Evolutionary conservation across 2,797 vertebrate genomes (phyloP), one percentile per base, ranked within the genome.

Genomic region (Nannoperca australis): DNA sequence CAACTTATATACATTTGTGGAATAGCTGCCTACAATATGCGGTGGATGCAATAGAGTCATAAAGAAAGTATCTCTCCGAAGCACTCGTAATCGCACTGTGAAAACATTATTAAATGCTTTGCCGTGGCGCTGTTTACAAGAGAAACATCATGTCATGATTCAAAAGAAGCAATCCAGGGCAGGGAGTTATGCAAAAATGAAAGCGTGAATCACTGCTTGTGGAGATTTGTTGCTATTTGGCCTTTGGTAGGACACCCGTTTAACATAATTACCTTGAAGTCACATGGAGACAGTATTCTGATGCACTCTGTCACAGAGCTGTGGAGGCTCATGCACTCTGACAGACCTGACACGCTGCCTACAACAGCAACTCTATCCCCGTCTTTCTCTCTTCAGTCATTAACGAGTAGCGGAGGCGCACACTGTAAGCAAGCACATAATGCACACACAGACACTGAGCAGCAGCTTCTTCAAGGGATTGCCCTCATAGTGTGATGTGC

Each of bases 401-500:
- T 88, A 90, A 61, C 45, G 51, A 76, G 47, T 68, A 61, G 22
- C 2, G 30, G 54, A 70, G 6, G 6, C 14, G 22, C 49, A 49
- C 53, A 56, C 60, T 32, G 7, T 44, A 44, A 11, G 22, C 34
- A 53, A 56, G 59, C 61, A 58, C 60, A 44, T 20, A 42, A 15
- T 30, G n/a, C 36, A 38, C 17, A 22, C 20, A 34, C 42, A 38
- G 12, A 47, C 74, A 76, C 44, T 53, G 62, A 78, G 45, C 71
- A 64, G 71, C 44, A 34, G 72, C 59, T 81, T 59, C 60, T 72
- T 74, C 53, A 34, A 59, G 61, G 51, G 74, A 76, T 30, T 30
- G 61, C 69, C 65, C 53, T 73, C 55, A 55, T 1, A 36, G 30
- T 22, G 73, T 54, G 61, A 84, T 73, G 60, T 89, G 90, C 87